Base-by-base conservation (phyloP, 2,113 vertebrate genomes). In the Rhodinocichla rosea region DNA sequence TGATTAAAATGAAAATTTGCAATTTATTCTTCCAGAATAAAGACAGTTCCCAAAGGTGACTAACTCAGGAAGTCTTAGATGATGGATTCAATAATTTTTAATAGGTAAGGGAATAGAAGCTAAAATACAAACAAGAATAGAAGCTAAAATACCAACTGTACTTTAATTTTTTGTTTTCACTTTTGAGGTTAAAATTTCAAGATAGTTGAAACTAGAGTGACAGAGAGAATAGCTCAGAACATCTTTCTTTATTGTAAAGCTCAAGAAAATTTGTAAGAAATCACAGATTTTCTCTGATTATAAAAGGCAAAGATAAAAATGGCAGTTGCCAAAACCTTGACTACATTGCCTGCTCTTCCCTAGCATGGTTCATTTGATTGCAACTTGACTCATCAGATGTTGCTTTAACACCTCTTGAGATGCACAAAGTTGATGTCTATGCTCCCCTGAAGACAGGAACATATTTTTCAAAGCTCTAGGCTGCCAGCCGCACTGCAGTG, bases 371-470 rank as follows among this genome's bases (percentile, higher is more conserved):
- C 83, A 86, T 83, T 86, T 87, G 76, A 94, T 22, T 92, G 83
- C 83, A 81, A 32, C 60, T 92, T 94, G 69, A 81, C 80, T 96
- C 73, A 90, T 95, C 73, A 92, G 76, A 68, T 81, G 73, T 81
- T 94, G 64, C 75, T 91, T 65, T 90, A 95, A 75, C 85, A 88
- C 78, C 78, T 90, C 83, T n/a, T 89, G 77, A 92, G 85, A 89
- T 56, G 65, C 82, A 90, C 32, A 5, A 50, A 91, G 91, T 64
- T 89, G 73, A 83, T 77, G 50, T 55, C 88, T 93, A 3, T 39
- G 37, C 69, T 85, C 40, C 90, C 62, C 64, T 63, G 63, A 96
- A 95, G 76, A 87, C 33, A 55, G 39, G 63, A 87, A 93, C 74
- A 64, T 45, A 93, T 96, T 96, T 95, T 94, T 81, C 81, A 85